These are phyloP conservation scores for Strix uralensis DNA, from an alignment of 2,113 vertebrate species.

Conservation along the genomic window DNA sequence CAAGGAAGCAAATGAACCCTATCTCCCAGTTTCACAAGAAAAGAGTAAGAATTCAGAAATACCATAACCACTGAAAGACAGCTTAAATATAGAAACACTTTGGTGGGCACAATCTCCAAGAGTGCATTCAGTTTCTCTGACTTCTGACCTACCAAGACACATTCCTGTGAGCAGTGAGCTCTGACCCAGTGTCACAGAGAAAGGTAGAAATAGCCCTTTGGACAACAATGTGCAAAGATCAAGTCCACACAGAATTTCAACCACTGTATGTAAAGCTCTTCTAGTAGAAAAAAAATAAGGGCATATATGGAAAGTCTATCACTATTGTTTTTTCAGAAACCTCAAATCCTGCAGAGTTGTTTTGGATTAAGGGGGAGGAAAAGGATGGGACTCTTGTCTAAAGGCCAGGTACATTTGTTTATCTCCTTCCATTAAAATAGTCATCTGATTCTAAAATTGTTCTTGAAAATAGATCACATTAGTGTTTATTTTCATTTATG, in stretches of 20 bases:
- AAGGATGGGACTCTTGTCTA: neutral
- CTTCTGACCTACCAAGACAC: neutral
- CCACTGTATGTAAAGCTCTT: neutral
- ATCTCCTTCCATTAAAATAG: neutral
- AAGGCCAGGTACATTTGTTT: neutral
- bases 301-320: neutral
- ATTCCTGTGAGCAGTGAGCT: neutral
- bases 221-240: neutral
- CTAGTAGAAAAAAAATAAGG: neutral
- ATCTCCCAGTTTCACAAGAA: neutral
- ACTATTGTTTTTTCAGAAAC: neutral
- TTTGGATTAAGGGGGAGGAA: neutral
- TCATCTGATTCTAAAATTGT: neutral
- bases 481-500: neutral
- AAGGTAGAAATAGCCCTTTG: neutral
- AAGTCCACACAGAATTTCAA: neutral
- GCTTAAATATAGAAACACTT: neutral
- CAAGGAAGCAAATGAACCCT: neutral
- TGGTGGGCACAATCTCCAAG: neutral
- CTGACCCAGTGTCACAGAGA: neutral
- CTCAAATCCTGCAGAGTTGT: neutral
- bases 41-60: neutral
- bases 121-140: neutral
- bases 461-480: neutral
- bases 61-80: neutral